Base-by-base conservation (phyloP, 1,140 invertebrate species). In the Steinernema khuongi region DNA sequence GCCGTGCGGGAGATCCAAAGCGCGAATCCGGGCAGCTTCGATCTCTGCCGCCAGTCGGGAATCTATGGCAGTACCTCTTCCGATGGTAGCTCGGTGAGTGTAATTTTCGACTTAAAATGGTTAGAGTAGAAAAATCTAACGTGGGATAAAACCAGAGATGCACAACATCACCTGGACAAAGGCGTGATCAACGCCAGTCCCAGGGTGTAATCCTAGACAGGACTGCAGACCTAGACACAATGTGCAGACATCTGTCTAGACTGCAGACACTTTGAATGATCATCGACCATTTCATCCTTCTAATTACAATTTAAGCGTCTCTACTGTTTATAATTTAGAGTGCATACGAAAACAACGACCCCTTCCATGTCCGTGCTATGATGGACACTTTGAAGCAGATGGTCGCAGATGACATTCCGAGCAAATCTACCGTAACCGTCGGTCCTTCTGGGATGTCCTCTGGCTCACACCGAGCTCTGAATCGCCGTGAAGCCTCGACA, bases 321-420 rank as follows among this genome's bases (percentile, higher is more conserved):
- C n/a, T n/a, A n/a, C n/a, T n/a, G n/a, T n/a, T n/a, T n/a, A n/a
- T n/a, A n/a, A n/a, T 60, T 14, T 22, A 60, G 50, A 60, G 50
- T 60, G 50, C 50, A 4, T 60, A 60, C 19, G 50, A 60, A 22
- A 60, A 60, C 50, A 71, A 70, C 31, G 77, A 78, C 68, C 66
- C 75, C 11, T 78, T 76, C 41, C 75, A 79, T 31, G 76, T 79
- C 11, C 72, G 79, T 2, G 69, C 75, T 22, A 68, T 81, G 22
- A 74, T 80, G 32, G 79, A 80, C 66, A 80, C 79, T 36, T 71
- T 80, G 74, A 76, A 79, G 30, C 79, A 80, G 32, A 80, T 80
- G 68, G 68, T 80, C 7, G 74, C 75, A 17, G 76, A 80, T 43
- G 79, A 80, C 28, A 70, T 72, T 1, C 74, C 22, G 28, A 60